Conservation (phyloP, 2,888 invertebrate genomes). For the Dastarcus helophoroides region DNA sequence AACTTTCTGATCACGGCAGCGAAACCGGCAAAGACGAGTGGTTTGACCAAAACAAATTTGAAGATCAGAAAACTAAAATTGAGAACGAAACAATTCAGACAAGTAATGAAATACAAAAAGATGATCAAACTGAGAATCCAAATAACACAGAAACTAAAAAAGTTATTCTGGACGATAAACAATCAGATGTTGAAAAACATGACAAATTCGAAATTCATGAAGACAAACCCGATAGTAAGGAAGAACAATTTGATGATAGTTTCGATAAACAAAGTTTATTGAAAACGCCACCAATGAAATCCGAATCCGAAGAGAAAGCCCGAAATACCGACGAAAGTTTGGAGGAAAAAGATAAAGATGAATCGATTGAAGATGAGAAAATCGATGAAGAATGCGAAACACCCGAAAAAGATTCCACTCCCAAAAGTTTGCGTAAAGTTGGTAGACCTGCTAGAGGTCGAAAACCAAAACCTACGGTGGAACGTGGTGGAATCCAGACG, state of each 20-base stretch:
- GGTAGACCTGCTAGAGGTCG: constrained; percentile 28
- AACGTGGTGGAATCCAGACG: constrained; percentile 43
- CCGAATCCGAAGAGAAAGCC: too few relatives aligned
- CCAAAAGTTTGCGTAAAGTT: constrained; percentile 6
- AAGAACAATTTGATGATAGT: too few relatives aligned
- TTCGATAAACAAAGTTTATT: too few relatives aligned
- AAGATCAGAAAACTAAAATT: constrained; percentile 14
- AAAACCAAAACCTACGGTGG: constrained; percentile 30
- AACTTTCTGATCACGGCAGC: constrained; percentile 33
- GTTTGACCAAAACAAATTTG: constrained; percentile 15
- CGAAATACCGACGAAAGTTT: not conserved
- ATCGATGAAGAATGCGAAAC: constrained; percentile 2
- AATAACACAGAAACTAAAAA: too few relatives aligned
- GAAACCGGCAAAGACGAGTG: constrained; percentile 31
- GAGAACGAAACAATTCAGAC: constrained; percentile 3
- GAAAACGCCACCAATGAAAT: too few relatives aligned
- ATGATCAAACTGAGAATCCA: too few relatives aligned
- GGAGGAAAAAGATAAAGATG: constrained; percentile 12
- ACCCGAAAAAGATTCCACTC: constrained; percentile 11
- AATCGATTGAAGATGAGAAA: constrained; percentile 12
- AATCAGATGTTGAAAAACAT: constrained; percentile 1
- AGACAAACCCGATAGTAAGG: constrained; percentile 13
- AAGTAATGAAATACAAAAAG: too few relatives aligned
- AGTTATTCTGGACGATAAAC: not conserved
- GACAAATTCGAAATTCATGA: constrained; percentile 1